These are phyloP conservation scores for Augochlora pura DNA, from an alignment of 1,140 invertebrate species.

Conservation along the genomic window DNA sequence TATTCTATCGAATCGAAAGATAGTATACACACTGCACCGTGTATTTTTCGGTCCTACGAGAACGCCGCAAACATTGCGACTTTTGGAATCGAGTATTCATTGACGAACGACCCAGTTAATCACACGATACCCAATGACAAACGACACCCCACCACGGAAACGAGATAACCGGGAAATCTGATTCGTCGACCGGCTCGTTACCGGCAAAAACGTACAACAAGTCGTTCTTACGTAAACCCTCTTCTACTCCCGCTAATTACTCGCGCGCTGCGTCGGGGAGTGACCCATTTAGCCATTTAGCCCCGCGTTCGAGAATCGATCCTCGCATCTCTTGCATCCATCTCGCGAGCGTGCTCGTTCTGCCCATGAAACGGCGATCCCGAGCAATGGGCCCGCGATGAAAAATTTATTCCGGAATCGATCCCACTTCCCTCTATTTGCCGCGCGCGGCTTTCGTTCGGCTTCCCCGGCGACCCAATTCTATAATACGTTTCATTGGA, in stretches of 20 bases:
- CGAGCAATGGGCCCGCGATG: not conserved
- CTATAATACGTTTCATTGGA: not conserved
- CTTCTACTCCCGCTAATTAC: slow-evolving; percentile 13
- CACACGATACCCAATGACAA: not conserved
- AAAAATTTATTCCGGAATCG: slow-evolving; percentile 21
- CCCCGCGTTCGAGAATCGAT: slow-evolving; percentile 28
- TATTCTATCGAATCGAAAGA: too few relatives aligned
- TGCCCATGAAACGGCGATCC: slow-evolving; percentile 1
- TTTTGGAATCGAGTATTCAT: not conserved
- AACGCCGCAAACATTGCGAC: too few relatives aligned
- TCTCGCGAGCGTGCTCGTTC: not conserved
- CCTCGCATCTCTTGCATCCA: not conserved
- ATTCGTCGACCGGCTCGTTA: slow-evolving; percentile 4
- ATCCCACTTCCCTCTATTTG: not conserved
- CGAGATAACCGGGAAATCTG: slow-evolving; percentile 25
- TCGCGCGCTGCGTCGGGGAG: slow-evolving; percentile 1
- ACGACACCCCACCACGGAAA: slow-evolving; percentile 31
- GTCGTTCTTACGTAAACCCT: slow-evolving; percentile 19
- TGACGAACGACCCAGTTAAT: slow-evolving; percentile 14
- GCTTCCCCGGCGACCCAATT: not conserved
- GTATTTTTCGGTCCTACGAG: too few relatives aligned
- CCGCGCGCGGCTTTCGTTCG: too few relatives aligned
- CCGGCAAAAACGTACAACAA: slow-evolving; percentile 7
- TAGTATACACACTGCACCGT: too few relatives aligned
- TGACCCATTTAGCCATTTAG: slow-evolving; percentile 30